Evolutionary conservation across 2,797 vertebrate species (phyloP), one percentile per base, ranked within the genome.

Genomic region (Cottoperca gobio): DNA sequence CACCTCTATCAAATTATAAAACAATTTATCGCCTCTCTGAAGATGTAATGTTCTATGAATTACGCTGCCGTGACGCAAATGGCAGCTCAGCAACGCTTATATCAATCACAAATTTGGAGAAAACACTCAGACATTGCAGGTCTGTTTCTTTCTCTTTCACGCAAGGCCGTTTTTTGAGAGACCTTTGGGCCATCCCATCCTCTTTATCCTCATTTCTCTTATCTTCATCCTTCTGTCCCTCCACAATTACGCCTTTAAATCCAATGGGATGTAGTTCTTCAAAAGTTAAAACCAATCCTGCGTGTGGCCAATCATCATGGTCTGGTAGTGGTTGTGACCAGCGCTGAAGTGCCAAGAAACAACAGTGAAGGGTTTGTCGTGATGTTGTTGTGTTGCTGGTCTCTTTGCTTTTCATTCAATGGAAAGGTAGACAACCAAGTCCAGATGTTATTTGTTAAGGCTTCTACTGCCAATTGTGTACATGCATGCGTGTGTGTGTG

Each of bases 391-490:
- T 88, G 82, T 79, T 89, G 70, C 66, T 80, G 86, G 73, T 89
- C 81, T 86, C 80, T 78, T 75, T 70, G 66, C 65, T 59, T 88
- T 89, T 87, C 72, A 84, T 88, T 88, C 88, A 92, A 79, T 81
- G 81, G 79, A 91, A 84, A 87, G 73, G 79, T 84, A 84, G 84
- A 91, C 81, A 88, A 89, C 81, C 48, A 88, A 73, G 74, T 80
- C 92, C 94, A 95, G 92, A 94, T 95, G 93, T 90, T 92, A 78
- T 90, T 93, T 88, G 84, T 93, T 86, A 81, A 87, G 79, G 59
- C 70, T 58, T 87, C 85, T 76, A 74, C 82, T 85, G 84, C 74
- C 81, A 73, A 40, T 35, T 35, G 21, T 40, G 33, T 72, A 50
- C 68, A 19, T 40, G 49, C 50, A 40, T 50, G 48, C 54, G 74